Conservation (phyloP, 1,140 invertebrate genomes). For the Eulimnadia texana region DNA sequence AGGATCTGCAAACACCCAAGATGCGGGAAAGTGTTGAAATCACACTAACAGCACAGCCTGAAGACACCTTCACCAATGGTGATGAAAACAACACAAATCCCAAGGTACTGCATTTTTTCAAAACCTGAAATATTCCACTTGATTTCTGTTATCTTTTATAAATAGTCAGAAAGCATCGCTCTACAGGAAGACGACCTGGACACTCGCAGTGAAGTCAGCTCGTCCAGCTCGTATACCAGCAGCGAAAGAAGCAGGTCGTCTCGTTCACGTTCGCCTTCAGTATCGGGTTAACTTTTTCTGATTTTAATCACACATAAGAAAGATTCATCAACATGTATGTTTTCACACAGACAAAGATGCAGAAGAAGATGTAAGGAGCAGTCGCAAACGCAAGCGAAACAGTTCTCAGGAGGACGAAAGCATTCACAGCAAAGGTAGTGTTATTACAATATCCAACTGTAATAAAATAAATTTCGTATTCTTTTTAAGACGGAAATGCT, state of each 20-base stretch:
- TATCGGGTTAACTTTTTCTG: not conserved
- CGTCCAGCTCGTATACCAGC: slow-evolving; percentile 40
- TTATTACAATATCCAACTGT: not conserved
- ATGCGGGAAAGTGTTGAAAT: slow-evolving; percentile 7
- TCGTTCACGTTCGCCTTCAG: slow-evolving; percentile 39
- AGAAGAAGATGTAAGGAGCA: slow-evolving; percentile 10
- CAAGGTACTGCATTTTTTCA: too few species aligned
- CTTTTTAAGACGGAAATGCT: too few species aligned
- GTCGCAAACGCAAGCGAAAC: slow-evolving; percentile 7
- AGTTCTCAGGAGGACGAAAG: not conserved
- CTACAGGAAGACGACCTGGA: slow-evolving; percentile 37
- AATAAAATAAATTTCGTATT: too few species aligned
- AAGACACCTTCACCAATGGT: not conserved
- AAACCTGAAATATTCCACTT: not conserved
- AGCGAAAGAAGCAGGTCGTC: slow-evolving; percentile 50
- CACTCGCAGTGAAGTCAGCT: slow-evolving; percentile 55
- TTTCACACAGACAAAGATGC: not conserved
- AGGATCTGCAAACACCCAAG: too few species aligned
- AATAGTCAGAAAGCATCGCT: too few species aligned
- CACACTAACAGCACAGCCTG: slow-evolving; percentile 5
- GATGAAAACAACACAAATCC: not conserved
- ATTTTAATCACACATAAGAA: not conserved
- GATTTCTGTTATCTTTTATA: not conserved
- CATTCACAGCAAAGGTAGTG: not conserved
- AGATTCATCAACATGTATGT: not conserved